phyloP scores from a whole-genome alignment of 2,888 invertebrate genomes.

The Aricia artaxerxes region DNA sequence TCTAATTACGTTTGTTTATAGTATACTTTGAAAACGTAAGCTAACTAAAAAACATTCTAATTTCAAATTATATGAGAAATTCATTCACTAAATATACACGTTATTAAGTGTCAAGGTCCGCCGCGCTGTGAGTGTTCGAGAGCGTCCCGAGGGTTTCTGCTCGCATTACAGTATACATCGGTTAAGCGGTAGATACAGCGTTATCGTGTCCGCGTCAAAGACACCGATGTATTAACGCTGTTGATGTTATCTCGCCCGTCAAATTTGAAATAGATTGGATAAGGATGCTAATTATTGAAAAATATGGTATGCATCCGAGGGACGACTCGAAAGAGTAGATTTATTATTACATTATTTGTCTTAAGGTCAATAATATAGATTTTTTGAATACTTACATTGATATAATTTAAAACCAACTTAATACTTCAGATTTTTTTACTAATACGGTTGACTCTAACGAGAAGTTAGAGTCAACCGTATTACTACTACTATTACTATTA shows the following conservation, averaged over 20 bases:
- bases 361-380: not conserved
- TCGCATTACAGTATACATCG: slow-evolving; percentile 32
- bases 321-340: slow-evolving; percentile 21
- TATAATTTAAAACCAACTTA: no score
- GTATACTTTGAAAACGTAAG: no score
- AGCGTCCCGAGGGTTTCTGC: not conserved
- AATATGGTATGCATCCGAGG: slow-evolving; percentile 33
- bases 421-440: no score
- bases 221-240: slow-evolving; percentile 45
- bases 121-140: not conserved
- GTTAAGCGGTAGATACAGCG: slow-evolving; percentile 38
- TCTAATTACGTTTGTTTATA: not conserved
- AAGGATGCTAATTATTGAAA: slow-evolving; percentile 47
- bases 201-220: slow-evolving; percentile 54
- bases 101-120: not conserved
- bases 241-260: slow-evolving; percentile 61
- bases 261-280: slow-evolving; percentile 65
- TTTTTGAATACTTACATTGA: not conserved
- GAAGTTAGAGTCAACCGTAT: no score
- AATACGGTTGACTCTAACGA: no score
- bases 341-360: slow-evolving; percentile 3
- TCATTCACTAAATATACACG: not conserved
- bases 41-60: no score
- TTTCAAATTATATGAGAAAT: not conserved
- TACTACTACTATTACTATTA: no score